Percentiles rank a stretch among this genome's conserved stretches.
Evolutionary conservation across 2,797 vertebrate genomes (phyloP).

Genomic region (Anolis apletophallus): DNA sequence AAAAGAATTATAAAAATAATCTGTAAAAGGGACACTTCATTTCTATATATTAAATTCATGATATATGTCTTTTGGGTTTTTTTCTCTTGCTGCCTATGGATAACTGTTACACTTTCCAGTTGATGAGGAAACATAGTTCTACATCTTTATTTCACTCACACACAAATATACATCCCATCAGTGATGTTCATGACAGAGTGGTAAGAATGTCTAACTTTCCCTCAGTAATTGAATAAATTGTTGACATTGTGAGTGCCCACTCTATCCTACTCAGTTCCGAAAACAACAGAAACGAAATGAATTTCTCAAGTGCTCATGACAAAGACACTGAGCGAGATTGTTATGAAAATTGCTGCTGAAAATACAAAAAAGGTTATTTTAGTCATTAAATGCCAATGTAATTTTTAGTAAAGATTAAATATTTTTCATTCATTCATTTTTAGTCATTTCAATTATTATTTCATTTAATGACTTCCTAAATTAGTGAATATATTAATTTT

Average conservation of each 20-base stretch:
- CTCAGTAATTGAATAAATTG: background rate
- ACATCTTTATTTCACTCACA: background rate
- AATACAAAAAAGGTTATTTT: too few species aligned
- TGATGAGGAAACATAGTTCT: background rate
- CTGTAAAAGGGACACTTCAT: background rate
- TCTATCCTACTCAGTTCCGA: background rate
- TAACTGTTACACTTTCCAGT: background rate
- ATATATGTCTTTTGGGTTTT: background rate
- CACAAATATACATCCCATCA: background rate
- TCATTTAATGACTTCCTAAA: too few species aligned
- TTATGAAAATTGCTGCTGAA: too few species aligned
- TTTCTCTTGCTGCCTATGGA: background rate
- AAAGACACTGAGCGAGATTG: too few species aligned
- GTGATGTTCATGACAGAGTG: background rate
- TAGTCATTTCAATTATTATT: too few species aligned
- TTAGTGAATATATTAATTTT: background rate
- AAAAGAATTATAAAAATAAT: background rate
- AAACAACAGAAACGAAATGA: background rate
- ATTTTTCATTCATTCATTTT: too few species aligned
- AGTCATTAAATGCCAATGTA: too few species aligned
- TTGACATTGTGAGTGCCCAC: background rate
- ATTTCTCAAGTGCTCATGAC: too few species aligned
- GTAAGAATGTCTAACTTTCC: background rate
- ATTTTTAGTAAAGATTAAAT: too few species aligned
- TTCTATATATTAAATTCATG: background rate